Evolutionary conservation across 1,140 invertebrate species (phyloP), one percentile per base, ranked within the genome.

Genomic region (Nasonia vitripennis): DNA sequence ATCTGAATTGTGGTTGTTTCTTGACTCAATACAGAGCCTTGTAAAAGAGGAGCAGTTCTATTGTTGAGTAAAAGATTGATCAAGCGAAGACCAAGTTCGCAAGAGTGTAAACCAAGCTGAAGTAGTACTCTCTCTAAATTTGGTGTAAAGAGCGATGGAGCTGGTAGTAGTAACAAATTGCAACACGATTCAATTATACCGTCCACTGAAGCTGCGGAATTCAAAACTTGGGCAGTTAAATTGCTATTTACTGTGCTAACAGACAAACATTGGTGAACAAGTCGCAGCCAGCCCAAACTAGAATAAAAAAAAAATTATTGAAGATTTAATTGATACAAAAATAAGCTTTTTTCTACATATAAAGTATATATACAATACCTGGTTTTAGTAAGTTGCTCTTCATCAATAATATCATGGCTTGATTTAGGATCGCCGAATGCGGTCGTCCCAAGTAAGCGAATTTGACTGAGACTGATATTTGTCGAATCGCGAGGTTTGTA

Each of bases 401-500:
- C 91, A 85, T 94, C 92, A 81, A 94, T 89, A 14, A 90, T 86
- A 73, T 94, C 90, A 85, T 90, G 88, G 89, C 88, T 89, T 68
- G 90, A 93, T 91, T 93, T 93, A 85, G 91, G 90, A 86, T 95
- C 95, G 55, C 95, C 95, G 90, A 97, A 96, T 12, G 96, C 96
- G 51, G 97, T 97, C 78, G 96, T 96, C 0, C 97, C 98, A 12
- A 98, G 93, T 17, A 99, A 92, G n/a, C 96, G 94, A 79, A 99
- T 96, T 91, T 98, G 97, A 87, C 97, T 96, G 9, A 98, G 93
- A 23, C 97, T 98, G 89, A 98, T 96, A 89, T 97, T 98, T 80
- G 96, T 95, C 14, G 96, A 97, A 89, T 98, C 98, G 41, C 96
- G 94, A 2, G 98, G 97, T 90, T 97, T 97, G 91, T 97, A 97